Conservation (phyloP, 2,113 vertebrate species). For the Saccopteryx bilineata region DNA sequence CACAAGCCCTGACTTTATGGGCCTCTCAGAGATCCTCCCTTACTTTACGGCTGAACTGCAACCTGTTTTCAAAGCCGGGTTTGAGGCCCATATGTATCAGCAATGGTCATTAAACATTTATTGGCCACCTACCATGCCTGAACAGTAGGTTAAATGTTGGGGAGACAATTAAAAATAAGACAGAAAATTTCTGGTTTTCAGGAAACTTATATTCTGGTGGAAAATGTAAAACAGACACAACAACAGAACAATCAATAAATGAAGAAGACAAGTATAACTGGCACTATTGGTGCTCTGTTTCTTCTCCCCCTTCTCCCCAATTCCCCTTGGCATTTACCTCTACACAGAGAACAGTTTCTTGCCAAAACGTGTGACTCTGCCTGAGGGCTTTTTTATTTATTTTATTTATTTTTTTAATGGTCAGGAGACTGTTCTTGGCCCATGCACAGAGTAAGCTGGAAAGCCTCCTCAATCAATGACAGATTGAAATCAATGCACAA, state of each 20-base stretch:
- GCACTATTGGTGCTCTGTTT: background rate
- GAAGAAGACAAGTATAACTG: background rate
- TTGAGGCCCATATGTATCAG: background rate
- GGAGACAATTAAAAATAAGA: background rate
- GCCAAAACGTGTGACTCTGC: background rate
- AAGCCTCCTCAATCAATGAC: background rate
- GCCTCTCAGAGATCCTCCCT: background rate
- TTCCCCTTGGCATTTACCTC: background rate
- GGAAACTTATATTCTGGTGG: background rate
- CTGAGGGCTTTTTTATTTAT: background rate
- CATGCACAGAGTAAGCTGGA: background rate
- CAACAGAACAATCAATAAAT: background rate
- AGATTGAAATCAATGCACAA: background rate
- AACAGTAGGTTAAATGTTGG: background rate
- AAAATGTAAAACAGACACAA: slow-evolving; percentile 12
- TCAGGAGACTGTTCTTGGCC: background rate
- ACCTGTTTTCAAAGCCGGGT: background rate
- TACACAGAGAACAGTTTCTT: background rate
- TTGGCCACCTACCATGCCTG: background rate
- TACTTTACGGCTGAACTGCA: background rate
- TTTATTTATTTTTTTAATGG: background rate
- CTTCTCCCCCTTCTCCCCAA: background rate
- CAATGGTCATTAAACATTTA: background rate
- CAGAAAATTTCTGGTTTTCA: background rate
- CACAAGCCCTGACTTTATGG: background rate